Conservation (phyloP, 1,140 invertebrate genomes). For the Trachymyrmex septentrionalis region DNA sequence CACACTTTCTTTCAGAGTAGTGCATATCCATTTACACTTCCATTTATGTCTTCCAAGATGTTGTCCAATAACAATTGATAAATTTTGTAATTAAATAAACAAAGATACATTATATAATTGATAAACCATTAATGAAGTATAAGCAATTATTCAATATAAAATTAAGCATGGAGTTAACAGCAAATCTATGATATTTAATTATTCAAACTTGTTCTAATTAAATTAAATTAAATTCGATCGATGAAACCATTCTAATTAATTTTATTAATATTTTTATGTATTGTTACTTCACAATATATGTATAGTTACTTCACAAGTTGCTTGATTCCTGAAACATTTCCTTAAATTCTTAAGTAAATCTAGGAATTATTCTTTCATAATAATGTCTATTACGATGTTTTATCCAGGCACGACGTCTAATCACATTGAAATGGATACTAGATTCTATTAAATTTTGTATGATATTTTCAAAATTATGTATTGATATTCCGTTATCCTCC, state of each 20-base stretch:
- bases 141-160: too few species aligned
- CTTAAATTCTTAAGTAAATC: not conserved
- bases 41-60: not conserved
- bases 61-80: constrained; percentile 10
- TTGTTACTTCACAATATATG: constrained; percentile 1
- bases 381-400: too few species aligned
- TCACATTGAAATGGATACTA: too few species aligned
- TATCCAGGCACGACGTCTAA: too few species aligned
- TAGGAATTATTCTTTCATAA: not conserved
- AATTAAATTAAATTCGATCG: too few species aligned
- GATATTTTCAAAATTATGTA: too few species aligned
- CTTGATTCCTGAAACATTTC: not conserved
- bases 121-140: too few species aligned
- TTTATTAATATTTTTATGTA: too few species aligned
- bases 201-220: not conserved
- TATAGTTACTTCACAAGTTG: constrained; percentile 8
- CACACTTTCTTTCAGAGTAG: constrained; percentile 2
- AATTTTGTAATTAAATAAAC: not conserved
- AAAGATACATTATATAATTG: not conserved
- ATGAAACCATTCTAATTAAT: too few species aligned
- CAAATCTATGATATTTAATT: not conserved
- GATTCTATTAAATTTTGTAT: too few species aligned
- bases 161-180: too few species aligned
- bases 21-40: not conserved
- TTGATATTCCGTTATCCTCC: too few species aligned